Percentiles rank a stretch among this genome's conserved stretches.
phyloP scores from a whole-genome alignment of 2,113 vertebrate species.

The Cisticola juncidis region DNA sequence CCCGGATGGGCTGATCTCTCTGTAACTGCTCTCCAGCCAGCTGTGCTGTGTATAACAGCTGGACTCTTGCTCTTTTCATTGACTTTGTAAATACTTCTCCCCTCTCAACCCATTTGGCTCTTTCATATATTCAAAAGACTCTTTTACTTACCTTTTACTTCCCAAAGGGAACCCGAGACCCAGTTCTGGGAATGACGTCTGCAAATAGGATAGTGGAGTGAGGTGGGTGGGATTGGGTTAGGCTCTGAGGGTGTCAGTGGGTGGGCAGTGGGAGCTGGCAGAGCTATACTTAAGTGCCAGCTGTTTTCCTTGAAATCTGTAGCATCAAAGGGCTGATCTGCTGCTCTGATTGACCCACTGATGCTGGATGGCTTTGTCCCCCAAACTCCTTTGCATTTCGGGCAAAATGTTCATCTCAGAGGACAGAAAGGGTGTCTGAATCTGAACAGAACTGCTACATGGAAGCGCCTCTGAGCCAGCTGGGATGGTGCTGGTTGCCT shows the following conservation, averaged over 20 bases:
- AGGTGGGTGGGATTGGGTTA: not conserved
- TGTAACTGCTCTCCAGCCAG: not conserved
- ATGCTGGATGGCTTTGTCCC: not conserved
- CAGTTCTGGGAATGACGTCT: not conserved
- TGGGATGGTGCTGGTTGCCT: not conserved
- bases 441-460: not conserved
- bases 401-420: not conserved
- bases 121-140: not conserved
- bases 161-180: not conserved
- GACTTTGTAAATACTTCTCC: constrained; percentile 35
- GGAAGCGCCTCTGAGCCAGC: not conserved
- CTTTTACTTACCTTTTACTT: not conserved
- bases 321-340: not conserved
- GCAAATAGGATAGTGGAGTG: not conserved
- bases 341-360: not conserved
- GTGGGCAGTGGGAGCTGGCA: not conserved
- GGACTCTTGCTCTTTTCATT: not conserved
- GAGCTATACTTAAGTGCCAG: not conserved
- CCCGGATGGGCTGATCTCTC: not conserved
- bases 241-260: not conserved
- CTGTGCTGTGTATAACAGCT: not conserved
- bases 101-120: not conserved
- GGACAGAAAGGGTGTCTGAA: not conserved
- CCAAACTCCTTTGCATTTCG: not conserved
- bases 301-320: not conserved